Conservation (phyloP, 1,140 invertebrate genomes). For the Lepidurus apus region DNA sequence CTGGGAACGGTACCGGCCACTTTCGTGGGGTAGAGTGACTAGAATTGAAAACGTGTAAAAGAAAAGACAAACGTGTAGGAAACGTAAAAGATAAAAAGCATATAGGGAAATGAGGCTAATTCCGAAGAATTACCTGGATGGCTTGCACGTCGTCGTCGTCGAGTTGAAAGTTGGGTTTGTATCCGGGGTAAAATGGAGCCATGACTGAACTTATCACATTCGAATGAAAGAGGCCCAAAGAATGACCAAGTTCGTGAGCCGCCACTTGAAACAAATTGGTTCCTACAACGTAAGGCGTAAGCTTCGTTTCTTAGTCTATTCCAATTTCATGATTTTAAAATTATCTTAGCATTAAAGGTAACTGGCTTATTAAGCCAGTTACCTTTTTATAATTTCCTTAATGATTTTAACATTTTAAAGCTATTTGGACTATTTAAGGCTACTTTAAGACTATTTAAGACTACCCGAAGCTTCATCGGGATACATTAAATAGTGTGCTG, state of each 20-base stretch:
- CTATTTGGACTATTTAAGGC: too few species aligned
- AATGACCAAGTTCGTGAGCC: slow-evolving; percentile 93
- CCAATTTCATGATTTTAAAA: background rate
- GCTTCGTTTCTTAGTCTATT: background rate
- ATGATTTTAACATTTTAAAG: too few species aligned
- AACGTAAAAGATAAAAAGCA: background rate
- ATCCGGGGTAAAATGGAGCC: slow-evolving; percentile 91
- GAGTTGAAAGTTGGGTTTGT: slow-evolving; percentile 70
- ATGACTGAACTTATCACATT: slow-evolving; percentile 80
- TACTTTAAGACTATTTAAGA: too few species aligned
- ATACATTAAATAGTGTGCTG: too few species aligned
- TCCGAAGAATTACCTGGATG: slow-evolving; percentile 52
- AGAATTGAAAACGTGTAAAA: background rate
- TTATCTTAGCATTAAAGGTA: background rate
- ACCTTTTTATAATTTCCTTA: background rate
- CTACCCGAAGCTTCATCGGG: too few species aligned
- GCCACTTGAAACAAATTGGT: slow-evolving; percentile 93
- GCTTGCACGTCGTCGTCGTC: slow-evolving; percentile 69
- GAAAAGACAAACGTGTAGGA: background rate
- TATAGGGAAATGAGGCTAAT: background rate
- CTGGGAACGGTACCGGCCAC: slow-evolving; percentile 42
- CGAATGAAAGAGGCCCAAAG: slow-evolving; percentile 83
- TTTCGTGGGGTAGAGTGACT: slow-evolving; percentile 25
- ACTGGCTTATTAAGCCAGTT: background rate
- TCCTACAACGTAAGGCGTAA: slow-evolving; percentile 43